These are phyloP conservation scores for Acrossocheilus fasciatus DNA, from an alignment of 2,797 vertebrate genomes.

Conservation along the genomic window DNA sequence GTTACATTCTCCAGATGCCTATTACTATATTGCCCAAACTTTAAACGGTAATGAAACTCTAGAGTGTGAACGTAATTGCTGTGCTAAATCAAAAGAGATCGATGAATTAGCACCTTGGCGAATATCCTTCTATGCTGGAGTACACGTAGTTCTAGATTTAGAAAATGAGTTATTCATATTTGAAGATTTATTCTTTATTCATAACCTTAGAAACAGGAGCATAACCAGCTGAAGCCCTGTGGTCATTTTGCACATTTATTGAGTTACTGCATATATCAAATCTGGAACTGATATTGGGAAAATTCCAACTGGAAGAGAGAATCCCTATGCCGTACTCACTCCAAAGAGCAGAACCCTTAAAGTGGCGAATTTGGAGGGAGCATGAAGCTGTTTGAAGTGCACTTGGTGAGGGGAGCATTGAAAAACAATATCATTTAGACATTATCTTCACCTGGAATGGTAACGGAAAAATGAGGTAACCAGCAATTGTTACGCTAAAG, in stretches of 20 bases:
- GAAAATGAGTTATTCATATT: slow-evolving; percentile 4
- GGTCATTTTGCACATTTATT: slow-evolving; percentile 22
- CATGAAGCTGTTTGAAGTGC: too few species aligned
- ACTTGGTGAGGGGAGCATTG: too few species aligned
- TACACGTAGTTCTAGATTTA: not conserved
- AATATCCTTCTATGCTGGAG: slow-evolving; percentile 12
- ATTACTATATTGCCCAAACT: slow-evolving; percentile 3
- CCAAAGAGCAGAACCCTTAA: not conserved
- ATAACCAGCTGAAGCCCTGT: not conserved
- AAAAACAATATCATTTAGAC: too few species aligned
- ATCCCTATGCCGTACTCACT: not conserved
- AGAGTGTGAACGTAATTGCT: slow-evolving; percentile 12
- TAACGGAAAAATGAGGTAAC: too few species aligned
- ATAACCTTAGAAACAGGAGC: not conserved
- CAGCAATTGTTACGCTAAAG: not conserved
- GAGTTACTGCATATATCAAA: not conserved
- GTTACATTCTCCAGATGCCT: slow-evolving; percentile 4
- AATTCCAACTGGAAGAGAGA: not conserved
- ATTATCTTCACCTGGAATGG: too few species aligned
- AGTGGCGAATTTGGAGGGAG: not conserved
- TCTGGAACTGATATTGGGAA: slow-evolving; percentile 3
- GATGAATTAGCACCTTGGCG: not conserved
- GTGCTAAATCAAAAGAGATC: slow-evolving; percentile 27
- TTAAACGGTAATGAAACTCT: slow-evolving; percentile 32
- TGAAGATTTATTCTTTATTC: not conserved